These are phyloP conservation scores for Limnephilus marmoratus DNA, from an alignment of 2,888 invertebrate species.

Conservation along the genomic window DNA sequence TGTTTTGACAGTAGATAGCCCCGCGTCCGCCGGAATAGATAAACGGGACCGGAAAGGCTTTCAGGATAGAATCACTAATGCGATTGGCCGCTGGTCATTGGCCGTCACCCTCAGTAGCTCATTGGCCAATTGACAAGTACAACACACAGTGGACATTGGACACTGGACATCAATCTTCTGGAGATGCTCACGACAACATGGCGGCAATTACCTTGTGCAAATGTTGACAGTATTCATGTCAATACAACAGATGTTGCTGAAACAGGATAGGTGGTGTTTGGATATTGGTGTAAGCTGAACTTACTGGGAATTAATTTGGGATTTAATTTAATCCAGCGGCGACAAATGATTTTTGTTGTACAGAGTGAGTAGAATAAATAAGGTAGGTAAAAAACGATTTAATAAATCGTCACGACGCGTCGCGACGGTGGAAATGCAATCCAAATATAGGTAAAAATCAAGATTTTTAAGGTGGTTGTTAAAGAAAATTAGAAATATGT, in stretches of 20 bases:
- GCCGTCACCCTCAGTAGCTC: neutral
- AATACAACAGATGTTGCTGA: constrained; percentile 18
- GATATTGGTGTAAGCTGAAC: neutral
- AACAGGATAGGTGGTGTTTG: neutral
- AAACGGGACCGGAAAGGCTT: constrained; percentile 31
- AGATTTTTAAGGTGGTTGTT: too few species aligned
- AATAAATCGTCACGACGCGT: too few species aligned
- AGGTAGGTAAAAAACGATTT: too few species aligned
- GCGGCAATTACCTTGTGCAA: constrained; percentile 34
- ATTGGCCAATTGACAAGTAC: constrained; percentile 31
- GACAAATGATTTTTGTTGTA: too few species aligned
- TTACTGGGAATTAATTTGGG: neutral
- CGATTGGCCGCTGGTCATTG: constrained; percentile 36
- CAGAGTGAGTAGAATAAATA: too few species aligned
- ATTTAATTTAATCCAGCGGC: neutral
- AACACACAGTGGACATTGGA: neutral
- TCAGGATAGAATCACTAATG: constrained; percentile 25
- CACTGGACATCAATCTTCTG: constrained; percentile 32
- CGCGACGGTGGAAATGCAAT: too few species aligned
- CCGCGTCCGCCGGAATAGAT: constrained; percentile 15
- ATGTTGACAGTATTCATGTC: constrained; percentile 31
- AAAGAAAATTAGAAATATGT: too few species aligned
- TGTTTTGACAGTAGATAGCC: constrained; percentile 35
- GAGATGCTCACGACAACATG: constrained; percentile 21
- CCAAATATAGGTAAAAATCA: too few species aligned